These are phyloP conservation scores for Enteromius afrohamiltoni DNA, from an alignment of 2,797 vertebrate species.

Conservation along the genomic window DNA sequence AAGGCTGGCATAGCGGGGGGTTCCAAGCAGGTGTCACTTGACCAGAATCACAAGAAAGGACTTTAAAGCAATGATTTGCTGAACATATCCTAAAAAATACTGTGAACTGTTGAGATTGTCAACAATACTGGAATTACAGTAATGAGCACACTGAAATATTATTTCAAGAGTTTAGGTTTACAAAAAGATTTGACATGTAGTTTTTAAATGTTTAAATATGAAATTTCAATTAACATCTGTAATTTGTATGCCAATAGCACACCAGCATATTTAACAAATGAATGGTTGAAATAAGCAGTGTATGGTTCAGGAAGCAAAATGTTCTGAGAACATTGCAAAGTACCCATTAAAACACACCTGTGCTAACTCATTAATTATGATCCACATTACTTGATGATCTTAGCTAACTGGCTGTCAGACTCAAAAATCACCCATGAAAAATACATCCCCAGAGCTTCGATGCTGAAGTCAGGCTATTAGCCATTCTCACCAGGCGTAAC, in stretches of 20 bases:
- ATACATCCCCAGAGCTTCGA: conserved; percentile 21
- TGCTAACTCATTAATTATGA: conserved; percentile 49
- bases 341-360: conserved; percentile 53
- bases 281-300: conserved; percentile 4
- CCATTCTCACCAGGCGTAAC: conserved; percentile 26
- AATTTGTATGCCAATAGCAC: background rate
- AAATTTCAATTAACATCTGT: background rate
- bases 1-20: conserved; percentile 43
- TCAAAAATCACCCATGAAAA: conserved; percentile 33
- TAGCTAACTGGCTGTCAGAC: conserved; percentile 34
- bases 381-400: conserved; percentile 36
- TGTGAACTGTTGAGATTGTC: background rate
- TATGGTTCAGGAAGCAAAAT: conserved; percentile 32
- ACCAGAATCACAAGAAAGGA: background rate
- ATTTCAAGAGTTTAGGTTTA: background rate
- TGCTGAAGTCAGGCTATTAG: conserved; percentile 42
- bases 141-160: background rate
- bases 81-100: background rate
- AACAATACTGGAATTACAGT: background rate
- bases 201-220: background rate
- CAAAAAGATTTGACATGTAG: too few relatives aligned
- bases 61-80: conserved; percentile 1
- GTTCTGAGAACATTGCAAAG: conserved; percentile 47
- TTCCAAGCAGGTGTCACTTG: conserved; percentile 44
- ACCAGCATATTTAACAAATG: conserved; percentile 7